Base-by-base conservation (phyloP, 1,140 invertebrate species). In the Pogonomyrmex barbatus region DNA sequence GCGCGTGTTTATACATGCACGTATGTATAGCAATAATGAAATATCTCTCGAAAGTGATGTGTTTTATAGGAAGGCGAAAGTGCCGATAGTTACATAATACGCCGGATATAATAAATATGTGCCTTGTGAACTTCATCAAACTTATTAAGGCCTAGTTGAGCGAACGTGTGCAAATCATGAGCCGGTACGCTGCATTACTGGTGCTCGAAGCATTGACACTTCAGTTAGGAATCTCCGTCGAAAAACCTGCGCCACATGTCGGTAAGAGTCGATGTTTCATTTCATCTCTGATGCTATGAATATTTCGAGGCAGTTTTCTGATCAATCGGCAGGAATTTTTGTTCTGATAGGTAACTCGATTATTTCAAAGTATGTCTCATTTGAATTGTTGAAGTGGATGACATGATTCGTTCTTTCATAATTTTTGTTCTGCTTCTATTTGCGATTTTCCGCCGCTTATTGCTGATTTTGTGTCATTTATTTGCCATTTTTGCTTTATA, bases 171-270 rank as follows among this genome's bases (percentile, higher is more conserved):
- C 5, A 1, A 10, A 76, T 2, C 33, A 88, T 88, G 86, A 8
- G 12, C 45, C 10, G 3, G 9, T 2, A 10, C n/a, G 42, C 54
- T 52, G 56, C 50, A 33, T 79, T 85, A 42, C 47, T 71, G 0
- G 5, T 70, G 75, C 4, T 87, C 54, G 17, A 17, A 33, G 39
- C 83, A 33, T 0, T 56, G 5, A 60, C 85, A 14, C 50, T 87
- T 5, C 24, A 75, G 54, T 6, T 42, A 10, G 81, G 45, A 14
- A 60, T 54, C 65, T 87, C 71, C 54, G 62, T 83, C 12, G 30
- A 89, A 70, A 17, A 45, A 63, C 87, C n/a, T 39, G 68, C 71
- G 12, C 91, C 92, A 52, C 87, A 83, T 58, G 56, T 92, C 68
- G 92, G 92, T 92, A 56, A 81, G 73, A 83, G 4, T 62, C 9